A percentile compares a stretch with the other conserved stretches of the same genome.
phyloP scores from a whole-genome alignment of 2,888 invertebrate genomes.

The Acanthosepion pharaonis region DNA sequence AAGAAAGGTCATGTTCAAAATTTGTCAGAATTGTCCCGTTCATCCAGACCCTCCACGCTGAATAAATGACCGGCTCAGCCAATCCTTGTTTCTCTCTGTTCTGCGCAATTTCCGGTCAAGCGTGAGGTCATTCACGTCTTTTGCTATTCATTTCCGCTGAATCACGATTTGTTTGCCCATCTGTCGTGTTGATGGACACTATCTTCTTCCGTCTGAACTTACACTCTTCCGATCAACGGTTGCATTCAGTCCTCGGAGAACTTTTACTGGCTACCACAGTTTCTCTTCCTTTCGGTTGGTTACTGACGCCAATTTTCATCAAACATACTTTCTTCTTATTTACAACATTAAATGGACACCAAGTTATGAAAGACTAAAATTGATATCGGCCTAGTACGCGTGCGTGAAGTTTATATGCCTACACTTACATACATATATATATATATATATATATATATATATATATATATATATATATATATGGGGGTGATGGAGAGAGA shows the following conservation, averaged over 20 bases:
- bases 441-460: too few relatives aligned
- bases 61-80: background rate
- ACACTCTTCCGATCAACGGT: background rate
- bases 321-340: too few relatives aligned
- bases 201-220: background rate
- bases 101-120: background rate
- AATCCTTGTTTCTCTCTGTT: background rate
- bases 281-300: too few relatives aligned
- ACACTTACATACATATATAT: too few relatives aligned
- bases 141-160: constrained; percentile 4
- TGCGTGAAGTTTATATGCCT: too few relatives aligned
- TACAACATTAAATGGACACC: too few relatives aligned
- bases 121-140: background rate
- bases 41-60: background rate
- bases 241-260: background rate
- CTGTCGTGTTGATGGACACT: background rate
- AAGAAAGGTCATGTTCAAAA: background rate
- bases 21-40: background rate
- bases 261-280: too few relatives aligned
- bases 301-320: too few relatives aligned
- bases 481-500: too few relatives aligned
- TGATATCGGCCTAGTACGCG: too few relatives aligned
- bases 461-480: too few relatives aligned
- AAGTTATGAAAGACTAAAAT: too few relatives aligned
- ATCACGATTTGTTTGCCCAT: background rate